Base-by-base conservation (phyloP, 2,113 vertebrate species). In the Zosterops lateralis region DNA sequence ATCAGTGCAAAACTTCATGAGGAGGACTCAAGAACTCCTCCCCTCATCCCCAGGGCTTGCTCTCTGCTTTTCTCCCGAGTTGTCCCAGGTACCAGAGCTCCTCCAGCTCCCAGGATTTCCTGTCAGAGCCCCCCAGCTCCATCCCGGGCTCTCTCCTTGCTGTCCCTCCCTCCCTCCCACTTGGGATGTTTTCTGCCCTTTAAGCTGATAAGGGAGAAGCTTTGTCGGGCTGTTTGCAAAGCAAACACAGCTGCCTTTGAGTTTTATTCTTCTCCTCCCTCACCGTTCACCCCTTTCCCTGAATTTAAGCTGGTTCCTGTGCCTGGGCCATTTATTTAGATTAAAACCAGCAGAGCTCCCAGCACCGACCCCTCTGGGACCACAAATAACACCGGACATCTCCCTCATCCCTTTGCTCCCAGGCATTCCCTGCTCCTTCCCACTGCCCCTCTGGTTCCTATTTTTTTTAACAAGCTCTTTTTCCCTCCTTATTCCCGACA, bases 251-350 rank as follows among this genome's bases (percentile, higher is more conserved):
- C 90, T 89, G 48, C 92, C 64, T n/a, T 13, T 4, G 50, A 68
- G 79, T 75, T 84, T 81, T 18, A 60, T 76, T 84, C 57, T 56
- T 72, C 72, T 29, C 3, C 58, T 83, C 77, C 88, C 78, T 95
- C 72, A 3, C 14, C 31, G 58, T 80, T 92, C 91, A 34, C 94
- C 50, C 84, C 73, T 89, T 76, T 93, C 93, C 85, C 79, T 51
- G 83, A 58, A 44, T 84, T 84, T 62, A 56, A 56, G 73, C 47
- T 42, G 57, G 47, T 75, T 72, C 57, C 88, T 87, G 66, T 80
- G 68, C 51, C 84, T 82, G 65, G 95, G 78, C 67, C 93, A 42
- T 95, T 96, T 89, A 92, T 95, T 96, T 95, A 84, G 91, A 97
- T 96, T 61, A 95, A 97, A 96, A 89, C 83, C 90, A 94, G 80